A percentile compares a stretch with the other conserved stretches of the same genome.
Conservation (phyloP, 2,113 vertebrate genomes). For the Heterochromis multidens region DNA sequence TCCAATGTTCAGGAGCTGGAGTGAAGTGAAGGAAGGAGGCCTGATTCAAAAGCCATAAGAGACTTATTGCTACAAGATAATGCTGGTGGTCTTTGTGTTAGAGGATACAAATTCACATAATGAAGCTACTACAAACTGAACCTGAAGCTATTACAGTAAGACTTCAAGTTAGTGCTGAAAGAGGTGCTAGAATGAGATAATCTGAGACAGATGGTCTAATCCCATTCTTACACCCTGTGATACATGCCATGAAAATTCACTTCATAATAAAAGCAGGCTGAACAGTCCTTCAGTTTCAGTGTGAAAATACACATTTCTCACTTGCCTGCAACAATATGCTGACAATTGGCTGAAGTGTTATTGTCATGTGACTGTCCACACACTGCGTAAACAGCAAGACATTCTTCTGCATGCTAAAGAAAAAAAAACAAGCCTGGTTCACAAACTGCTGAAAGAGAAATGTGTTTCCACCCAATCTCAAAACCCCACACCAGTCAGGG, state of each 20-base stretch:
- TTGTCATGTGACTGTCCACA: slow-evolving; percentile 46
- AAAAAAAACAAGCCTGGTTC: not conserved
- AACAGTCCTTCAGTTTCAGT: not conserved
- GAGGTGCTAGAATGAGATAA: not conserved
- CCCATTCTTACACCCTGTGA: not conserved
- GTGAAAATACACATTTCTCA: not conserved
- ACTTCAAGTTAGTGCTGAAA: slow-evolving; percentile 47
- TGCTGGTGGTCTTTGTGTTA: not conserved
- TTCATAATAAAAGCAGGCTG: not conserved
- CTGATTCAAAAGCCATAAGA: slow-evolving; percentile 20
- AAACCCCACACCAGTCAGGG: not conserved
- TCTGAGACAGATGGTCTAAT: slow-evolving; percentile 1
- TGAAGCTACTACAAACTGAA: slow-evolving; percentile 9
- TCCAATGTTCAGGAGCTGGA: not conserved
- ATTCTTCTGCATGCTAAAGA: not conserved
- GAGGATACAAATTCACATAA: slow-evolving; percentile 25
- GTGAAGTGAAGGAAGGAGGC: not conserved
- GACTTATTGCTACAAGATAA: slow-evolving; percentile 8
- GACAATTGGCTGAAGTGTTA: slow-evolving; percentile 12
- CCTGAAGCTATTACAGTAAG: slow-evolving; percentile 39
- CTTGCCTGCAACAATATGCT: not conserved
- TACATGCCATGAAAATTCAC: not conserved
- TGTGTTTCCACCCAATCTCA: not conserved
- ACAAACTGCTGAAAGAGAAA: slow-evolving; percentile 15
- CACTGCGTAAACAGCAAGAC: slow-evolving; percentile 36